Conservation (phyloP, 1,140 invertebrate genomes). For the Oryctes rhinoceros region DNA sequence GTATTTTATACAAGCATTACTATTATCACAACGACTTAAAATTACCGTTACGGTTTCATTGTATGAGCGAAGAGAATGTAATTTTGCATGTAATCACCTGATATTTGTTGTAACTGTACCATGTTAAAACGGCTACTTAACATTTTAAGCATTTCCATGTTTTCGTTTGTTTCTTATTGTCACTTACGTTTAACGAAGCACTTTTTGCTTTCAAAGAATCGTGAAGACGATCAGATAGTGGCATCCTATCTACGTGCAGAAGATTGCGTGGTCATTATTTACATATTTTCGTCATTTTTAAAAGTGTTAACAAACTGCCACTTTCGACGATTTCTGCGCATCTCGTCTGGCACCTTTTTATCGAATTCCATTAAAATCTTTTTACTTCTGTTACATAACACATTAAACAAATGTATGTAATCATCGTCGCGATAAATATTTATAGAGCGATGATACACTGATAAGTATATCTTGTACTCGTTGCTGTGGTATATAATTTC, state of each 20-base stretch:
- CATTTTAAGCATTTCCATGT: no score
- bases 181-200: neutral
- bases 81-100: no score
- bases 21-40: no score
- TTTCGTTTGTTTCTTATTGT: no score
- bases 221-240: neutral
- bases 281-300: conserved; percentile 13
- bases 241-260: no score
- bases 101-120: no score
- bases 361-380: conserved; percentile 34
- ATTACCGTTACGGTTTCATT: no score
- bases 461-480: conserved; percentile 35
- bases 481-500: conserved; percentile 24
- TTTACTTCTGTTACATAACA: conserved; percentile 37
- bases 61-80: no score
- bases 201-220: neutral
- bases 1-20: no score
- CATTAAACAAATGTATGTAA: conserved; percentile 36
- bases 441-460: conserved; percentile 37
- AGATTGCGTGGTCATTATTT: neutral
- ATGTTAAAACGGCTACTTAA: no score
- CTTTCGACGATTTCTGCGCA: neutral
- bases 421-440: conserved; percentile 34
- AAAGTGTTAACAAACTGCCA: conserved; percentile 5
- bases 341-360: conserved; percentile 11